Percentiles rank a stretch among this genome's conserved stretches.
Conservation (phyloP, 2,113 vertebrate species). For the Apistogramma diplotaenia region DNA sequence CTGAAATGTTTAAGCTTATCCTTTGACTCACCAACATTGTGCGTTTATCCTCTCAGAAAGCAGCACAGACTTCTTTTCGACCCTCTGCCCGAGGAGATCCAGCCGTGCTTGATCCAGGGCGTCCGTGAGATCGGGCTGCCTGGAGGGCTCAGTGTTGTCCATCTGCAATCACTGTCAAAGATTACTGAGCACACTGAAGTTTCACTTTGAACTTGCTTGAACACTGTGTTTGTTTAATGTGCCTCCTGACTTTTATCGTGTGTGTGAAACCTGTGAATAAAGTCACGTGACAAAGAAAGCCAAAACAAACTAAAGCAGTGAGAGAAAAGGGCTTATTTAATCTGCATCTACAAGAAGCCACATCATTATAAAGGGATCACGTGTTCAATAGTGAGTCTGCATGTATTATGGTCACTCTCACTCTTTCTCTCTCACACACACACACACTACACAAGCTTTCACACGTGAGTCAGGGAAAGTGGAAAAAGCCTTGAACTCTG, state of each 20-base stretch:
- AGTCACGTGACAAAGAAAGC: background rate
- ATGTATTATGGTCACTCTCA: background rate
- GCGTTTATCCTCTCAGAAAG: constrained; percentile 39
- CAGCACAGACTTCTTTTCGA: constrained; percentile 15
- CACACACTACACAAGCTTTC: background rate
- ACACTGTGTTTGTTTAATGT: background rate
- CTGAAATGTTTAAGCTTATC: background rate
- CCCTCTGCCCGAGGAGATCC: constrained; percentile 51
- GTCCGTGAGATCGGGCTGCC: background rate
- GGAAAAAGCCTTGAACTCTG: constrained; percentile 59
- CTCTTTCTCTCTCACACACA: background rate
- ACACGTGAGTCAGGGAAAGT: constrained; percentile 28
- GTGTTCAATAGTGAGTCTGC: background rate
- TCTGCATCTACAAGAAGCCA: background rate
- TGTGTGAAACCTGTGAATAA: background rate
- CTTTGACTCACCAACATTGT: constrained; percentile 56
- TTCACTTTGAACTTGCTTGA: background rate
- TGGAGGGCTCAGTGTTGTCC: constrained; percentile 20
- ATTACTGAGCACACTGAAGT: background rate
- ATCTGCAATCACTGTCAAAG: constrained; percentile 28
- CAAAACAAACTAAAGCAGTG: constrained; percentile 2
- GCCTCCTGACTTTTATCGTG: background rate
- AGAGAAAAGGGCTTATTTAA: background rate
- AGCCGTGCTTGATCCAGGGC: constrained; percentile 56
- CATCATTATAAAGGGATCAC: background rate